Evolutionary conservation across 2,797 vertebrate genomes (phyloP).

Genomic region (Hemitrygon akajei): DNA sequence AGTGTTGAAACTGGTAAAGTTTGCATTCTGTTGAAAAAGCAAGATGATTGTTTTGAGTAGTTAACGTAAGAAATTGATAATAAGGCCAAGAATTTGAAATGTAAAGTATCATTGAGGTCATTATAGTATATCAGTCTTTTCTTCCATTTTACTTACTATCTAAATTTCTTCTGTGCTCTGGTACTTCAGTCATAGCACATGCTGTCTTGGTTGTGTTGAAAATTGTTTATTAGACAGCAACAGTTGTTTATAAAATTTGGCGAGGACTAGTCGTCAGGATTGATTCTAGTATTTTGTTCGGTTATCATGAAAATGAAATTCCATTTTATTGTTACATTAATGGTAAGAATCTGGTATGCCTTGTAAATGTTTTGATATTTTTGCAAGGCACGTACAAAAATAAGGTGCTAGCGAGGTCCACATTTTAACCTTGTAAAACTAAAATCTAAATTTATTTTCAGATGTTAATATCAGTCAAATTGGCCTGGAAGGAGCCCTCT

Average conservation of each 20-base stretch:
- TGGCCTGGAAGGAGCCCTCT: constrained; percentile 81
- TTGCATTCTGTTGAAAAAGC: too few relatives aligned
- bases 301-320: background rate
- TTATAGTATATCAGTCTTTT: too few relatives aligned
- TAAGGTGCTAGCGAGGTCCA: background rate
- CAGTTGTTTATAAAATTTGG: background rate
- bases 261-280: too few relatives aligned
- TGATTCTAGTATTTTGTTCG: background rate
- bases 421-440: background rate
- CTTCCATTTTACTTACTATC: background rate
- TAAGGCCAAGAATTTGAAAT: background rate
- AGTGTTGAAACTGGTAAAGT: background rate
- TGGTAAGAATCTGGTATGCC: background rate
- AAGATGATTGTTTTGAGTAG: background rate
- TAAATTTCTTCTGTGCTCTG: background rate
- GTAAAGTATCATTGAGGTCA: background rate
- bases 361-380: background rate
- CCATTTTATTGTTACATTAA: background rate
- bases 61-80: background rate
- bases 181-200: background rate
- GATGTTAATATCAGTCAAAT: constrained; percentile 80
- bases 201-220: background rate
- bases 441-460: constrained; percentile 46
- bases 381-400: background rate
- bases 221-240: background rate